Conservation (phyloP, 1,140 invertebrate genomes). For the Tetranychus urticae region DNA sequence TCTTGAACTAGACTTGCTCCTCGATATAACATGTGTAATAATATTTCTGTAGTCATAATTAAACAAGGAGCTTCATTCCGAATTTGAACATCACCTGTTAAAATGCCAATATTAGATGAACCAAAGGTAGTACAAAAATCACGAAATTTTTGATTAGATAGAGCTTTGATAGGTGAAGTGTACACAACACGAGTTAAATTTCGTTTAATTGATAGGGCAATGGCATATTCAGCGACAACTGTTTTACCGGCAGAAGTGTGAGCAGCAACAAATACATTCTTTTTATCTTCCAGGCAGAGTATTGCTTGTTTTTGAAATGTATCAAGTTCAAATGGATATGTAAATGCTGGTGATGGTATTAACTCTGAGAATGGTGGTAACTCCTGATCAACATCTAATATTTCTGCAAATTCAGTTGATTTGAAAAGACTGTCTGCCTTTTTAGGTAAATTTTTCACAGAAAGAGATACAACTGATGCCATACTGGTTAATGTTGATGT, state of each 20-base stretch:
- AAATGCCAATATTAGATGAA: constrained; percentile 21
- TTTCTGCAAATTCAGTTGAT: background rate
- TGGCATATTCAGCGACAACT: constrained; percentile 93
- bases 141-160: constrained; percentile 97
- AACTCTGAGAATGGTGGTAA: background rate
- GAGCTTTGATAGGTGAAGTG: constrained; percentile 95
- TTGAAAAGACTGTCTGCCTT: background rate
- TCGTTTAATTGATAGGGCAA: constrained; percentile 44
- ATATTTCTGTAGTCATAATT: constrained; percentile 98
- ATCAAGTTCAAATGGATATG: constrained; percentile 59
- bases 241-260: constrained; percentile 99
- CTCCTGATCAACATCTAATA: background rate
- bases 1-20: constrained; percentile 82
- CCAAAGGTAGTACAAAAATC: constrained; percentile 56
- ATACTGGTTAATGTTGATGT: too few relatives aligned
- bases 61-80: constrained; percentile 68
- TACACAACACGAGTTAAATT: constrained; percentile 49
- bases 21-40: constrained; percentile 79
- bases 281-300: constrained; percentile 67
- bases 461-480: background rate
- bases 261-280: constrained; percentile 92
- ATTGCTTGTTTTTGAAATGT: constrained; percentile 92
- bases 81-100: constrained; percentile 19
- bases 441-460: background rate
- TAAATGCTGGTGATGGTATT: constrained; percentile 5